Evolutionary conservation across 2,113 vertebrate species (phyloP).

Genomic region (Blennius ocellaris): DNA sequence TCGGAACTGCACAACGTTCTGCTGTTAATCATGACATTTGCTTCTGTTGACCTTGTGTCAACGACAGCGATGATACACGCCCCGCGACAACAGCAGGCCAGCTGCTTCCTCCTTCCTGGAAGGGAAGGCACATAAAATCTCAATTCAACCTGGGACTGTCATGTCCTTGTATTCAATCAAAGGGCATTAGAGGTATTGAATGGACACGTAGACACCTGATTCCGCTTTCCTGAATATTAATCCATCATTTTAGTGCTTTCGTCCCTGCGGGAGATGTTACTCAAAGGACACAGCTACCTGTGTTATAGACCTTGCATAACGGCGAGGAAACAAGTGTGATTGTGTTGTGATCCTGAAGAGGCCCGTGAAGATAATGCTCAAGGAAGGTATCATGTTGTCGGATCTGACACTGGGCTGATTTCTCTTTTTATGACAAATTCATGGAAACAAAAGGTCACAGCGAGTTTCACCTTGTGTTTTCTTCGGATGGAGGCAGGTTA

Average conservation of each 20-base stretch:
- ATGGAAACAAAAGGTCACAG: slow-evolving; percentile 30
- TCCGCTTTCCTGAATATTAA: slow-evolving; percentile 50
- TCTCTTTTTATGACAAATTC: slow-evolving; percentile 17
- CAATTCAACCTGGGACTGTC: slow-evolving; percentile 55
- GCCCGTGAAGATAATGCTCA: slow-evolving; percentile 6
- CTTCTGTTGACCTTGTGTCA: slow-evolving; percentile 46
- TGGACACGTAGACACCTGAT: slow-evolving; percentile 31
- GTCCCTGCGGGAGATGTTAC: slow-evolving; percentile 24
- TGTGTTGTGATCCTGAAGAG: slow-evolving; percentile 5
- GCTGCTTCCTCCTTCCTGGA: slow-evolving; percentile 72
- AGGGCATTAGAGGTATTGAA: slow-evolving; percentile 56
- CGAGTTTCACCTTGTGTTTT: slow-evolving; percentile 60
- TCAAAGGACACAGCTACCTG: slow-evolving; percentile 35
- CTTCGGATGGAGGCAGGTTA: slow-evolving; percentile 27
- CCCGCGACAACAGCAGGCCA: slow-evolving; percentile 65
- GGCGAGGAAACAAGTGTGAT: slow-evolving; percentile 26
- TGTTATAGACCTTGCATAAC: slow-evolving; percentile 49
- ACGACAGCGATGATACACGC: slow-evolving; percentile 39
- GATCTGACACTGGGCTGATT: slow-evolving; percentile 10
- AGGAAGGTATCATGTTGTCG: slow-evolving; percentile 4
- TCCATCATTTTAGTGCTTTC: slow-evolving; percentile 48
- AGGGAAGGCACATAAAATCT: slow-evolving; percentile 60
- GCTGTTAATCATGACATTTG: slow-evolving; percentile 25
- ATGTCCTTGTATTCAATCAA: slow-evolving; percentile 69
- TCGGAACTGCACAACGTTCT: neutral